These are phyloP conservation scores for Sphenodon punctatus DNA, from an alignment of 2,797 vertebrate genomes.

Conservation along the genomic window DNA sequence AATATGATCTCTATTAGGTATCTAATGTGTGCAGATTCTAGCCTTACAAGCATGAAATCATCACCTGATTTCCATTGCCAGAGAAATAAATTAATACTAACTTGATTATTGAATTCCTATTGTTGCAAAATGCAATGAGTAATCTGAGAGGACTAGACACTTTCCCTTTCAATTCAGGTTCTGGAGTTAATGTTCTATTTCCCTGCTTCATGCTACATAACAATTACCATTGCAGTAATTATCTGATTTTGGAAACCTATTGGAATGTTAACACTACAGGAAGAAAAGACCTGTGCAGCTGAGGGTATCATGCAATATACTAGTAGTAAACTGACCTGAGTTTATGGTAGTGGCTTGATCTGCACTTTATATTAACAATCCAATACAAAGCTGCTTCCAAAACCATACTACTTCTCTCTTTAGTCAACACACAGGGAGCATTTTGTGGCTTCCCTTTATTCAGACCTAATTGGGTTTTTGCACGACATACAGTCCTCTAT, in stretches of 20 bases:
- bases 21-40: neutral
- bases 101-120: neutral
- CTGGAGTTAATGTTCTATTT: neutral
- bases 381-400: conserved; percentile 48
- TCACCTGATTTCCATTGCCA: neutral
- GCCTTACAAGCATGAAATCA: neutral
- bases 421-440: conserved; percentile 27
- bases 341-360: conserved; percentile 26
- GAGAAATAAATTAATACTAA: neutral
- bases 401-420: conserved; percentile 40
- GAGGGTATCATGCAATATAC: conserved; percentile 17
- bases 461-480: conserved; percentile 59
- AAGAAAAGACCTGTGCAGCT: conserved; percentile 8
- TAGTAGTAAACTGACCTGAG: conserved; percentile 21
- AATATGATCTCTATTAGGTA: too few species aligned
- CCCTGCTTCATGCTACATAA: neutral
- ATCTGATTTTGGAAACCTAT: conserved; percentile 39
- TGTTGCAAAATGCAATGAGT: neutral
- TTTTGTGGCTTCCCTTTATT: conserved; percentile 51
- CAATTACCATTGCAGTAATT: neutral
- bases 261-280: conserved; percentile 35
- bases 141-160: neutral
- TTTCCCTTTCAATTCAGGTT: neutral
- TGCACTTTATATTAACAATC: conserved; percentile 41
- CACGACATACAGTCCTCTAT: conserved; percentile 25